Evolutionary conservation across 1,140 invertebrate species (phyloP).

Genomic region (Aleiodes sp.): DNA sequence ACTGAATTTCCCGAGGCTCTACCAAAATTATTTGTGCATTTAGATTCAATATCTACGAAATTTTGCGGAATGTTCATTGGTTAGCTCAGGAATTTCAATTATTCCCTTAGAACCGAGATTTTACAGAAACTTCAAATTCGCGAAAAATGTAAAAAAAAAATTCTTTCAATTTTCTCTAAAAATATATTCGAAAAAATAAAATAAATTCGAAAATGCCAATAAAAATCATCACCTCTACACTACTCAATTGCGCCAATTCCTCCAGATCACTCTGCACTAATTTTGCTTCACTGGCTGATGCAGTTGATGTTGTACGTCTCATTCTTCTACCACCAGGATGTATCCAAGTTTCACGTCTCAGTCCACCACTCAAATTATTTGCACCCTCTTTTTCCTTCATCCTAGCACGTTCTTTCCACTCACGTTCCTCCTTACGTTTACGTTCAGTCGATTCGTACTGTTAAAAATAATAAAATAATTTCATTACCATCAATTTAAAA

Average conservation of each 20-base stretch:
- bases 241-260: slow-evolving; percentile 74
- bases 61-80: no score
- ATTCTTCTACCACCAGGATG: slow-evolving; percentile 76
- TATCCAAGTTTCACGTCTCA: slow-evolving; percentile 84
- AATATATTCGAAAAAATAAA: no score
- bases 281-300: slow-evolving; percentile 59
- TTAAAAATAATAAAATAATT: slow-evolving; percentile 42
- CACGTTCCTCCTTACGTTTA: slow-evolving; percentile 74
- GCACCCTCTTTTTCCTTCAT: slow-evolving; percentile 70
- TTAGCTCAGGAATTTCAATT: no score
- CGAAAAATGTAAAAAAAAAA: slow-evolving; percentile 19
- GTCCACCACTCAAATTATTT: slow-evolving; percentile 57
- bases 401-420: slow-evolving; percentile 67
- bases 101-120: no score
- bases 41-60: no score
- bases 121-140: slow-evolving; percentile 14
- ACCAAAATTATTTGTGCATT: no score
- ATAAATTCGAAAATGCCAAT: slow-evolving; percentile 10
- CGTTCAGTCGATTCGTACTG: slow-evolving; percentile 84
- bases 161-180: no score
- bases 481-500: slow-evolving; percentile 38
- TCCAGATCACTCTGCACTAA: slow-evolving; percentile 70
- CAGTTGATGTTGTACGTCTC: slow-evolving; percentile 73
- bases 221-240: slow-evolving; percentile 73
- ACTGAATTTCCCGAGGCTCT: no score